Percentiles rank a stretch among this genome's conserved stretches.
Evolutionary conservation across 2,113 vertebrate genomes (phyloP).

Genomic region (Montifringilla adamsi): DNA sequence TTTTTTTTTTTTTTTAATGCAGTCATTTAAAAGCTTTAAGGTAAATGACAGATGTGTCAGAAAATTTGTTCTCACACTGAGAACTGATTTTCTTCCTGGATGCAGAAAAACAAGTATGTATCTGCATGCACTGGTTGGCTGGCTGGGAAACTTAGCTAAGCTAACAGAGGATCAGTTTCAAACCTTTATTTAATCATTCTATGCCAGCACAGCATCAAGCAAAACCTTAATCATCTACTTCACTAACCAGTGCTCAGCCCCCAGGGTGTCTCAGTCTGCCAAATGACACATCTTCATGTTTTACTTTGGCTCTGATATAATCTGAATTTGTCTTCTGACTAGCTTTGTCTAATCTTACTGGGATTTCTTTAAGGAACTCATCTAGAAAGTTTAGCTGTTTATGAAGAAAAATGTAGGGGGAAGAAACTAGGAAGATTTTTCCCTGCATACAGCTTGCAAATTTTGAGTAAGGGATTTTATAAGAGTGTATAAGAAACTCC

Average conservation of each 20-base stretch:
- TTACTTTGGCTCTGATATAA: neutral
- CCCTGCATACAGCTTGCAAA: neutral
- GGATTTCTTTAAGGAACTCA: neutral
- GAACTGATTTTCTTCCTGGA: neutral
- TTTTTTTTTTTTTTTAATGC: neutral
- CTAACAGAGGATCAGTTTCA: neutral
- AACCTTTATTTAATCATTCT: neutral
- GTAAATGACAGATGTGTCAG: neutral
- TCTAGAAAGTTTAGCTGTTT: neutral
- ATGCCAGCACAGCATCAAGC: neutral
- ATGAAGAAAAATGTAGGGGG: neutral
- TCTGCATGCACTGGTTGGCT: neutral
- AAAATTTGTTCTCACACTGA: neutral
- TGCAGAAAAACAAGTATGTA: neutral
- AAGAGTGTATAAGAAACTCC: neutral
- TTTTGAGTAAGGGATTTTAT: neutral
- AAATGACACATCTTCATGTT: neutral
- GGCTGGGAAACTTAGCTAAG: neutral
- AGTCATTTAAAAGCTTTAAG: neutral
- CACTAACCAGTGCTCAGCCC: neutral
- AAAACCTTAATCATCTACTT: neutral
- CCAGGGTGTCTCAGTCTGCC: neutral
- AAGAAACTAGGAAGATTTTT: neutral
- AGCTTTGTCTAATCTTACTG: neutral
- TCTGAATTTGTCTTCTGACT: neutral